Conservation (phyloP, 2,888 invertebrate genomes). For the Julus scanicus region DNA sequence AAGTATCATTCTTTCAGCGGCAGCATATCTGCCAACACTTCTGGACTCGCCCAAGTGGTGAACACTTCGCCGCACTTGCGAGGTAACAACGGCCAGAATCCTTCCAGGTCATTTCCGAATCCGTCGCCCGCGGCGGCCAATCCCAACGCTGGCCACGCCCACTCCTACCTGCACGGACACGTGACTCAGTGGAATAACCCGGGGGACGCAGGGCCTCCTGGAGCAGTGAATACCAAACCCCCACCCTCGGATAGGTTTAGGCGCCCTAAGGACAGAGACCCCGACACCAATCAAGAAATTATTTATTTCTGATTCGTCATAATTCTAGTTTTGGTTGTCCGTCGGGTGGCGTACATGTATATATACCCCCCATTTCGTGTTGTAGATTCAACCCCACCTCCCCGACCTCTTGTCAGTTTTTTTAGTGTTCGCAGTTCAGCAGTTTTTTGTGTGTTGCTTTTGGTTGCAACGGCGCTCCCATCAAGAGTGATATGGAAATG, state of each 20-base stretch:
- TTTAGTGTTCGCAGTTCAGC: neutral
- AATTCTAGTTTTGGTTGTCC: constrained; percentile 45
- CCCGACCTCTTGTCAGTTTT: neutral
- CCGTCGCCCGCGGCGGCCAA: no score
- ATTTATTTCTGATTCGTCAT: constrained; percentile 57
- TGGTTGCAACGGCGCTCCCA: constrained; percentile 22
- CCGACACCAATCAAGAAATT: constrained; percentile 58
- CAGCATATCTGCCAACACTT: constrained; percentile 50
- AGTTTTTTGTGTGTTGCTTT: neutral
- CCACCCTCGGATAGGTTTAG: constrained; percentile 41
- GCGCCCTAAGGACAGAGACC: constrained; percentile 54
- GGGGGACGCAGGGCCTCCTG: neutral
- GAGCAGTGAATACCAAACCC: neutral
- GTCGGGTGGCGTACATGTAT: constrained; percentile 34
- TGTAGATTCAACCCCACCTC: constrained; percentile 2
- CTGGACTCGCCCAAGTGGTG: constrained; percentile 54
- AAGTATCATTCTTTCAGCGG: constrained; percentile 45
- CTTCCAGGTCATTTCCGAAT: constrained; percentile 21
- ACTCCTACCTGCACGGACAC: constrained; percentile 55
- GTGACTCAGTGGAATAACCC: constrained; percentile 53
- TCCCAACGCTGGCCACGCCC: constrained; percentile 17
- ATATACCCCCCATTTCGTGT: neutral
- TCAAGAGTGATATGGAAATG: neutral
- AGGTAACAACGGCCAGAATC: neutral
- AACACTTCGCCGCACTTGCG: constrained; percentile 54